These are phyloP conservation scores for Sycobia sp. DNA, from an alignment of 1,140 invertebrate genomes.

Conservation along the genomic window DNA sequence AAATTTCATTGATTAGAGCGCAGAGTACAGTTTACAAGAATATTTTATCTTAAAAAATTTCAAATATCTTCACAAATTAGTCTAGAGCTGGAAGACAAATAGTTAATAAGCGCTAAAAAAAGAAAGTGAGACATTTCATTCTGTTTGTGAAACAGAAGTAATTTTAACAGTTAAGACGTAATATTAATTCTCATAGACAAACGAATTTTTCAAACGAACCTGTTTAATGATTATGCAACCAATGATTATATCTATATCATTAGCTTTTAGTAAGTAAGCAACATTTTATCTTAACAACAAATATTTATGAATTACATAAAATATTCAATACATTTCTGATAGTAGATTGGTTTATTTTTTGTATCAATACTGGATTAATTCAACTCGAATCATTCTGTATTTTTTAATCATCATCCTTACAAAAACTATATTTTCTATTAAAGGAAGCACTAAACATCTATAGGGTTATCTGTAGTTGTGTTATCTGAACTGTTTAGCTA, in stretches of 20 bases:
- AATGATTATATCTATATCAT: neutral
- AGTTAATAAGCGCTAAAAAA: neutral
- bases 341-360: too few relatives aligned
- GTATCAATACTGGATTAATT: too few relatives aligned
- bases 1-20: neutral
- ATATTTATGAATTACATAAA: too few relatives aligned
- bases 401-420: too few relatives aligned
- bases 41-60: neutral
- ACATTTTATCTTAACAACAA: too few relatives aligned
- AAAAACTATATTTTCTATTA: too few relatives aligned
- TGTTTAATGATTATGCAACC: neutral
- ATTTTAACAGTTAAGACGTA: neutral
- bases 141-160: neutral
- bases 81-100: neutral
- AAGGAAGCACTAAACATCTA: too few relatives aligned
- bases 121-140: neutral
- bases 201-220: neutral
- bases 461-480: too few relatives aligned
- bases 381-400: too few relatives aligned
- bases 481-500: too few relatives aligned
- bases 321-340: too few relatives aligned
- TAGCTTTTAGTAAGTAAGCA: too few relatives aligned
- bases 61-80: constrained; percentile 11
- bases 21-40: neutral
- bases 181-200: constrained; percentile 15